phyloP scores from a whole-genome alignment of 1,140 invertebrate genomes.

The Physella acuta region DNA sequence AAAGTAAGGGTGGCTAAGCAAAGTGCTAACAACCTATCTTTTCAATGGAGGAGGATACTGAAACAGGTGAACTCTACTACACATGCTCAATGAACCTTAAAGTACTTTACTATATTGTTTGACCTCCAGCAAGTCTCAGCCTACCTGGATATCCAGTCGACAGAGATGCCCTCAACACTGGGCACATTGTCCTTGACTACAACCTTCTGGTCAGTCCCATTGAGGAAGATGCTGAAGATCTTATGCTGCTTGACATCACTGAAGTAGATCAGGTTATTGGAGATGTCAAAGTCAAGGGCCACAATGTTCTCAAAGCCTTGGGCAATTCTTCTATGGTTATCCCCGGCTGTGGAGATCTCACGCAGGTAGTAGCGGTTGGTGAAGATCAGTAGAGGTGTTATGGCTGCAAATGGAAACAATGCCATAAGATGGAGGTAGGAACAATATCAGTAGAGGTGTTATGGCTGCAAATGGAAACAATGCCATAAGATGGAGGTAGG shows the following conservation, averaged over 20 bases:
- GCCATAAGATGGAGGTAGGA: too few relatives aligned
- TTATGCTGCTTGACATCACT: conserved; percentile 89
- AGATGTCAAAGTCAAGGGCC: conserved; percentile 88
- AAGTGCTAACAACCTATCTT: too few relatives aligned
- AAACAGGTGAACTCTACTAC: too few relatives aligned
- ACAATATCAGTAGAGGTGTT: conserved; percentile 91
- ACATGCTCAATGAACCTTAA: too few relatives aligned
- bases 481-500: too few relatives aligned
- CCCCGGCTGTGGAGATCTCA: conserved; percentile 89
- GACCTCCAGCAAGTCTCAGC: too few relatives aligned
- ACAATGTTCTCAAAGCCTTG: conserved; percentile 96
- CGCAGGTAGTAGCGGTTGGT: conserved; percentile 98
- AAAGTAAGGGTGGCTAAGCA: too few relatives aligned
- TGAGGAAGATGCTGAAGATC: conserved; percentile 68
- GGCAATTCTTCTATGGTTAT: conserved; percentile 82
- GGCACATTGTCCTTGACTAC: conserved; percentile 91
- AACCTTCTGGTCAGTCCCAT: conserved; percentile 68
- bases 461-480: conserved; percentile 63
- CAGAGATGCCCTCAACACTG: conserved; percentile 90
- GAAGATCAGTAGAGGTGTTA: conserved; percentile 89
- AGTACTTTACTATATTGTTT: too few relatives aligned
- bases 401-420: conserved; percentile 61
- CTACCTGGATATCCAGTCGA: conserved; percentile 87
- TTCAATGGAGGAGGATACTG: too few relatives aligned
- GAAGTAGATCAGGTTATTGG: conserved; percentile 84